A percentile compares a stretch with the other conserved stretches of the same genome.
phyloP scores from a whole-genome alignment of 1,140 invertebrate genomes.

The Cecropterus lyciades region DNA sequence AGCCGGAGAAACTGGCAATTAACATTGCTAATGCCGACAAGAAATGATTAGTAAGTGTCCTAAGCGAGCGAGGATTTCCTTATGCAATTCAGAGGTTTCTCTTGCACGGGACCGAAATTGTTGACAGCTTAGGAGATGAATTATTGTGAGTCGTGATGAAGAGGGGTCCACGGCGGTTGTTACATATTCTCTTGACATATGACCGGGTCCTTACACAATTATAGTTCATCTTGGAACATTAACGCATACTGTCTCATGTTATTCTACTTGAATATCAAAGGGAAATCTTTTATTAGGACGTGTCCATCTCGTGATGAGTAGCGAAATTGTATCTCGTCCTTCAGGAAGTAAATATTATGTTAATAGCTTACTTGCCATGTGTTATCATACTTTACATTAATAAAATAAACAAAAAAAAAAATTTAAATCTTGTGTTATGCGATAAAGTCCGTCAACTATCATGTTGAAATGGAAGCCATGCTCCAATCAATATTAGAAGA shows the following conservation, averaged over 20 bases:
- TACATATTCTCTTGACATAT: slow-evolving; percentile 40
- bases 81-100: slow-evolving; percentile 27
- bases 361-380: no score
- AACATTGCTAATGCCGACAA: slow-evolving; percentile 15
- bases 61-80: slow-evolving; percentile 26
- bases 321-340: not conserved
- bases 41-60: slow-evolving; percentile 34
- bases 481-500: no score
- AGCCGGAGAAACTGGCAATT: slow-evolving; percentile 5
- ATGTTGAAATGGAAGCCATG: no score
- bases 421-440: no score
- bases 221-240: slow-evolving; percentile 6
- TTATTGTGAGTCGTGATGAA: slow-evolving; percentile 47
- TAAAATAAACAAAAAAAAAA: no score
- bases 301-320: no score
- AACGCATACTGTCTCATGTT: not conserved
- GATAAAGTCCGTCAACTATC: no score
- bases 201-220: slow-evolving; percentile 8
- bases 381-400: no score
- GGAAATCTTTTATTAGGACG: not conserved
- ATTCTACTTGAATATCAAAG: not conserved
- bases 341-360: no score
- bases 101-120: slow-evolving; percentile 38
- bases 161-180: slow-evolving; percentile 34
- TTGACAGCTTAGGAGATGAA: slow-evolving; percentile 46